Evolutionary conservation across 2,888 invertebrate genomes (phyloP).

Genomic region (Andricus quercusramuli): DNA sequence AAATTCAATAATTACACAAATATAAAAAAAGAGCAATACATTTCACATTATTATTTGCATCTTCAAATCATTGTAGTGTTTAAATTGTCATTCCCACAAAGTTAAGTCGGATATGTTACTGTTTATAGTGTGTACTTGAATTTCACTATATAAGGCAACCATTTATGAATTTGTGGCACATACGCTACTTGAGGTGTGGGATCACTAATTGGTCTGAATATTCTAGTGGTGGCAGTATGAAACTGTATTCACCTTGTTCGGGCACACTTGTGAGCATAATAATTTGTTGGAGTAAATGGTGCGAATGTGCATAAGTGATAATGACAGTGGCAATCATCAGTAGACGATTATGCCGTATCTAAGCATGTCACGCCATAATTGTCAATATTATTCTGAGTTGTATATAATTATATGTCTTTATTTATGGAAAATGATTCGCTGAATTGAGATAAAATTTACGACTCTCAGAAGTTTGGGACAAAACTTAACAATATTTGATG

Average conservation of each 20-base stretch:
- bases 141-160: neutral
- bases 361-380: neutral
- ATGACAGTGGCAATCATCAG: conserved; percentile 21
- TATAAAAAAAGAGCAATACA: too few relatives aligned
- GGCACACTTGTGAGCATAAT: conserved; percentile 8
- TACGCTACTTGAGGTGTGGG: conserved; percentile 1
- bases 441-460: too few relatives aligned
- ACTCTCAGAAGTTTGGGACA: too few relatives aligned
- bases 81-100: too few relatives aligned
- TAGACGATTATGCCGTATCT: neutral
- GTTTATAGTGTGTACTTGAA: neutral
- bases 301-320: conserved; percentile 1
- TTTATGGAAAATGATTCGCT: neutral
- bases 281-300: conserved; percentile 23
- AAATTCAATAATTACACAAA: too few relatives aligned
- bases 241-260: neutral
- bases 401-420: neutral
- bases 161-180: neutral
- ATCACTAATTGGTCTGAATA: conserved; percentile 23
- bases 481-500: too few relatives aligned
- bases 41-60: too few relatives aligned
- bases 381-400: too few relatives aligned
- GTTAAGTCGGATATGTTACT: neutral
- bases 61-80: too few relatives aligned
- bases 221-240: conserved; percentile 7